Conservation (phyloP, 23 tunicate species). For the Styela plicata region DNA sequence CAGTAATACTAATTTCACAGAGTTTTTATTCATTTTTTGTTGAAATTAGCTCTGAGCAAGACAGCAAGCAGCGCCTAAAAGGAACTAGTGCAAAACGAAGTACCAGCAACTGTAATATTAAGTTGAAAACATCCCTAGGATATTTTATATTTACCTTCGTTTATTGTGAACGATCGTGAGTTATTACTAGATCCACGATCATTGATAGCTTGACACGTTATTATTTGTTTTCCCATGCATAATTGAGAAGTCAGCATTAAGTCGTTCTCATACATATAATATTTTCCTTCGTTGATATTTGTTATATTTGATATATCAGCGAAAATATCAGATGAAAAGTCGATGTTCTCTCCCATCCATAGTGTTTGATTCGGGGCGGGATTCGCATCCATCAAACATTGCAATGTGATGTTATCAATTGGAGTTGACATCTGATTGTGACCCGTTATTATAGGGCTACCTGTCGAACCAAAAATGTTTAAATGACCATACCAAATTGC, state of each 20-base stretch:
- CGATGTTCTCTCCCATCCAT: not conserved
- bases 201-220: constrained; percentile 6
- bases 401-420: not conserved
- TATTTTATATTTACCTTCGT: constrained; percentile 28
- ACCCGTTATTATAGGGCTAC: not conserved
- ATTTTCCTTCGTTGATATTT: not conserved
- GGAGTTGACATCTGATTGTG: not conserved
- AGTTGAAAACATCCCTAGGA: no score
- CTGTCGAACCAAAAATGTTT: no score
- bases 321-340: not conserved
- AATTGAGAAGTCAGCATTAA: not conserved
- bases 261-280: not conserved
- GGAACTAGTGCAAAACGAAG: no score
- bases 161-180: not conserved
- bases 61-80: no score
- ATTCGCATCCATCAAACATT: constrained; percentile 6
- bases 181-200: not conserved
- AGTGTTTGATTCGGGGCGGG: not conserved
- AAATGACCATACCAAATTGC: no score
- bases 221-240: not conserved
- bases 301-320: not conserved
- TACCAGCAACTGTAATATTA: no score
- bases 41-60: no score
- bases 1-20: no score
- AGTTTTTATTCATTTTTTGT: no score